phyloP scores from a whole-genome alignment of 1,140 invertebrate species.

The Limonius californicus region DNA sequence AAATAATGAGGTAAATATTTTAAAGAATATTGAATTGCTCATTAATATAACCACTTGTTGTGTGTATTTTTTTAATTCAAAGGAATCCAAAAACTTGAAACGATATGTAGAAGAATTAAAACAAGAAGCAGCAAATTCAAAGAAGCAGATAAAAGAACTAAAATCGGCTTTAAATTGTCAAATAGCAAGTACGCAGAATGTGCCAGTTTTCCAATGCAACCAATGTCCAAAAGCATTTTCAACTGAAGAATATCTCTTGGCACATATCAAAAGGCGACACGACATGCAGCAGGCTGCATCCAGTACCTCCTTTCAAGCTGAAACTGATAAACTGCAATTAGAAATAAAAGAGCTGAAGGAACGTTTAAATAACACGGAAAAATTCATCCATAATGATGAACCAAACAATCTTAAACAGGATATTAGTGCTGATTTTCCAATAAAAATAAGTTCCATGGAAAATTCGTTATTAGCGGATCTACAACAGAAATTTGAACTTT shows the following conservation, averaged over 20 bases:
- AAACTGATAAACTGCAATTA: slow-evolving; percentile 54
- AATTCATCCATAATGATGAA: slow-evolving; percentile 38
- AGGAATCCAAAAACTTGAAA: not conserved
- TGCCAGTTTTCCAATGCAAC: slow-evolving; percentile 47
- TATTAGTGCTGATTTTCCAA: slow-evolving; percentile 15
- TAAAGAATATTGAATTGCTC: no score
- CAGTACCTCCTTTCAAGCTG: slow-evolving; percentile 41
- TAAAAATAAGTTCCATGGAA: slow-evolving; percentile 19
- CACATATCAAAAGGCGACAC: slow-evolving; percentile 53
- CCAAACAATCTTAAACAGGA: slow-evolving; percentile 21
- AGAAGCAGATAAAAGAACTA: slow-evolving; percentile 25
- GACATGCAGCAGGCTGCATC: slow-evolving; percentile 24
- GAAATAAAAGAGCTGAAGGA: slow-evolving; percentile 59
- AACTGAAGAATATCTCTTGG: slow-evolving; percentile 54
- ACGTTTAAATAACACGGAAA: slow-evolving; percentile 54
- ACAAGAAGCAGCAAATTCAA: slow-evolving; percentile 20
- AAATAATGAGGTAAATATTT: slow-evolving; percentile 50
- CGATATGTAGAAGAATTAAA: slow-evolving; percentile 24
- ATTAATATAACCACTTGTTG: no score
- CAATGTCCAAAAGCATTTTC: slow-evolving; percentile 56
- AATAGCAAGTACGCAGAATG: not conserved
- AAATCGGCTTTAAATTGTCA: slow-evolving; percentile 15
- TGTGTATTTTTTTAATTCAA: not conserved
- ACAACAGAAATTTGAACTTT: slow-evolving; percentile 41
- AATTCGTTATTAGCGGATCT: slow-evolving; percentile 30